Evolutionary conservation across 2,888 invertebrate genomes (phyloP).

Genomic region (Archips crataeganus): DNA sequence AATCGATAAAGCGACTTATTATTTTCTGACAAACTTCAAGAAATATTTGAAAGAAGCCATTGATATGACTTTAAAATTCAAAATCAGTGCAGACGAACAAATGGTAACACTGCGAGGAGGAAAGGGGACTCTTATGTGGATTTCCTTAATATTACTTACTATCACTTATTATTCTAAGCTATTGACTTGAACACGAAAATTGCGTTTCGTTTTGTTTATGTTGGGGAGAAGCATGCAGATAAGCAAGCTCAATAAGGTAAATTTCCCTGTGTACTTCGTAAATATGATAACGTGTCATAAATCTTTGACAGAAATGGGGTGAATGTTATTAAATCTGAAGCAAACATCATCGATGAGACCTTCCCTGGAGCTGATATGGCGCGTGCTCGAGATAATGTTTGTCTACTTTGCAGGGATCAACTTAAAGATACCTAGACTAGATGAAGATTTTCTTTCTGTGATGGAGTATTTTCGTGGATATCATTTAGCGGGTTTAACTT

Average conservation of each 20-base stretch:
- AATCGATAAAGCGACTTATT: no score
- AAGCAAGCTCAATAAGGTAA: constrained; percentile 68
- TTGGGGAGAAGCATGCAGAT: constrained; percentile 72
- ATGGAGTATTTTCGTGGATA: background rate
- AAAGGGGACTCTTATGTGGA: constrained; percentile 70
- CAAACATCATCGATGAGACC: constrained; percentile 45
- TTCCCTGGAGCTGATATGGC: constrained; percentile 43
- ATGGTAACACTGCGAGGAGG: constrained; percentile 54
- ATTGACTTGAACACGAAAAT: constrained; percentile 84
- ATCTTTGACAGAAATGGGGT: constrained; percentile 66
- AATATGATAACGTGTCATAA: constrained; percentile 69
- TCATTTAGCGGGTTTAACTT: background rate
- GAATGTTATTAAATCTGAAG: constrained; percentile 64
- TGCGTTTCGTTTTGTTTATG: constrained; percentile 82
- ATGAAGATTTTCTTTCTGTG: background rate
- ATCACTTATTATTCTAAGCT: constrained; percentile 85
- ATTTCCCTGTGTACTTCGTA: constrained; percentile 63
- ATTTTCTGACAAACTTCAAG: no score
- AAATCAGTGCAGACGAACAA: constrained; percentile 14
- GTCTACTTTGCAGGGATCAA: constrained; percentile 15
- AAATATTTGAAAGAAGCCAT: no score
- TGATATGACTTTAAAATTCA: background rate
- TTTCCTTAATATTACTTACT: constrained; percentile 81
- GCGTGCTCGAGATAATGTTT: constrained; percentile 37
- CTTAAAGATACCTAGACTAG: background rate